phyloP scores from a whole-genome alignment of 1,140 invertebrate species.

The Orchestia grillus region DNA sequence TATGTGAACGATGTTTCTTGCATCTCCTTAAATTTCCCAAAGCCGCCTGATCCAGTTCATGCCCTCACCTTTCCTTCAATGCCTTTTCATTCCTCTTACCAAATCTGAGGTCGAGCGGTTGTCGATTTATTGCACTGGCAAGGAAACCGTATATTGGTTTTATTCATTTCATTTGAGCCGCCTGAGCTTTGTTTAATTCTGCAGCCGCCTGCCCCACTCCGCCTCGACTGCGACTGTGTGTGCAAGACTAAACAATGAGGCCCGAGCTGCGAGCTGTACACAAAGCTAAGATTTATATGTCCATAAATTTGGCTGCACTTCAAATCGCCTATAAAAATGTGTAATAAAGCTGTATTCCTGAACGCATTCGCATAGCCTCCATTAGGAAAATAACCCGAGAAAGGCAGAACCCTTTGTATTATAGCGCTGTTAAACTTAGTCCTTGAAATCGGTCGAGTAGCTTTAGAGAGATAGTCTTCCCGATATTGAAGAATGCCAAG shows the following conservation, averaged over 20 bases:
- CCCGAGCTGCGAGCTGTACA: background rate
- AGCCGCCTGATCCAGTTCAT: background rate
- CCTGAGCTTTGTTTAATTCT: constrained; percentile 5
- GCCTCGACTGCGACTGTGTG: background rate
- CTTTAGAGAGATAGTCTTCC: constrained; percentile 7
- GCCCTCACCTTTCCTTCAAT: background rate
- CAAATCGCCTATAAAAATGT: constrained; percentile 56
- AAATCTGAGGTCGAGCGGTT: background rate
- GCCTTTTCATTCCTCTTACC: background rate
- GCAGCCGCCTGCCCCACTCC: background rate
- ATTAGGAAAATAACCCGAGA: constrained; percentile 51
- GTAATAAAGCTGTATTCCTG: constrained; percentile 53
- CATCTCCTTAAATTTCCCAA: too few relatives aligned
- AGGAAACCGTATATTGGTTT: background rate
- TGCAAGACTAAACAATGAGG: constrained; percentile 51
- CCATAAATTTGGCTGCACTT: constrained; percentile 55
- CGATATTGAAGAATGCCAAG: constrained; percentile 28
- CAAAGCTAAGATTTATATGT: constrained; percentile 57
- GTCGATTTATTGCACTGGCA: background rate
- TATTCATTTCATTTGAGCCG: constrained; percentile 16
- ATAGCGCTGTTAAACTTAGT: constrained; percentile 23
- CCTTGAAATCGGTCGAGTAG: background rate
- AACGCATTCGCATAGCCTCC: constrained; percentile 53
- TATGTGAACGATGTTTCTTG: background rate
- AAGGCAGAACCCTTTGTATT: constrained; percentile 22